Percentiles rank a stretch among this genome's conserved stretches.
phyloP scores from a whole-genome alignment of 2,888 invertebrate species.

The Phengaris alcon region DNA sequence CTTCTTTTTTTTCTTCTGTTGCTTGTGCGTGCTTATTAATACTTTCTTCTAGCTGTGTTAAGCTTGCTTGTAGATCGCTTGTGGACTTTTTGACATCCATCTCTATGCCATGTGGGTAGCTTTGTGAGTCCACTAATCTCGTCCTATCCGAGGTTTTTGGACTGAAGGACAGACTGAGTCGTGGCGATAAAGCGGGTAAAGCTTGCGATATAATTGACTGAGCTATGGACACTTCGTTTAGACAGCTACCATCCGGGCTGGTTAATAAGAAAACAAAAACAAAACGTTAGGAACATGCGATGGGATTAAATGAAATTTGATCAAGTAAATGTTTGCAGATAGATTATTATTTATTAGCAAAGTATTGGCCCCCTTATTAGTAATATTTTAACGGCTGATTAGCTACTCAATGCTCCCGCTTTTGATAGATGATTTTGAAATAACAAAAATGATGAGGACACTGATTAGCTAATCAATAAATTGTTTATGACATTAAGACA shows the following conservation, averaged over 20 bases:
- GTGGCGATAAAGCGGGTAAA: constrained; percentile 72
- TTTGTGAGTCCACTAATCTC: constrained; percentile 63
- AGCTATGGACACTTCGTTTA: constrained; percentile 75
- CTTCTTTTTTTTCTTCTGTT: constrained; percentile 49
- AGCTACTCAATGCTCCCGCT: background rate
- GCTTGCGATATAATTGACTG: constrained; percentile 79
- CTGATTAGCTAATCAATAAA: background rate
- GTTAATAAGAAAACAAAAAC: constrained; percentile 48
- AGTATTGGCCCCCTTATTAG: background rate
- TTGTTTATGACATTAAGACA: background rate
- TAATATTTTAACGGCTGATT: background rate
- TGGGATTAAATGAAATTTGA: constrained; percentile 36
- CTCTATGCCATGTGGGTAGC: constrained; percentile 56
- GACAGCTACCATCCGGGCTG: constrained; percentile 77
- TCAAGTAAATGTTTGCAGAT: background rate
- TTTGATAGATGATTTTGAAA: background rate
- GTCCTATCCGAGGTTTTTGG: constrained; percentile 72
- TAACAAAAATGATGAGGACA: background rate
- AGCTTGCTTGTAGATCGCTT: constrained; percentile 52
- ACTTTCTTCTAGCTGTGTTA: constrained; percentile 56
- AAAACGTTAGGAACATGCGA: constrained; percentile 50
- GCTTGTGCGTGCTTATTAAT: constrained; percentile 46
- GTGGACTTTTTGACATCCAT: constrained; percentile 57
- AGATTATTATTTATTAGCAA: background rate
- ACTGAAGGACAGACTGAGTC: constrained; percentile 67